A percentile compares a stretch with the other conserved stretches of the same genome.
Evolutionary conservation across 2,113 vertebrate genomes (phyloP).

Genomic region (Hylia prasina): DNA sequence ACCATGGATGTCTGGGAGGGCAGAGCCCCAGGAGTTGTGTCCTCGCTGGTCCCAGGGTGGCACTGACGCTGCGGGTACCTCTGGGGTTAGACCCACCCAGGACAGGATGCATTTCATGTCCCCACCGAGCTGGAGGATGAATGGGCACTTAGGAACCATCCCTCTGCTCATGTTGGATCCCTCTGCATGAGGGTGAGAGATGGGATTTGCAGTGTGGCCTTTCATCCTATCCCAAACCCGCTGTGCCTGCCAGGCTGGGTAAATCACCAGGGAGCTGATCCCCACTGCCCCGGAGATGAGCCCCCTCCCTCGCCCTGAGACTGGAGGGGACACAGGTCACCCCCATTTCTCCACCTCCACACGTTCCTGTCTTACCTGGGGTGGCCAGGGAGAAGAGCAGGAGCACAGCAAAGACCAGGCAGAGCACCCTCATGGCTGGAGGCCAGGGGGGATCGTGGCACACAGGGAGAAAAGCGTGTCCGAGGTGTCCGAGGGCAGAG

Average conservation of each 20-base stretch:
- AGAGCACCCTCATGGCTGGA: slow-evolving; percentile 43
- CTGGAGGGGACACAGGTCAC: background rate
- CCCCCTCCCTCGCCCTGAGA: background rate
- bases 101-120: rapidly evolving
- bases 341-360: rapidly evolving
- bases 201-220: background rate
- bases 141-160: background rate
- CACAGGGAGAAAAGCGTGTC: background rate
- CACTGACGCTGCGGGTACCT: background rate
- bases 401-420: background rate
- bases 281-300: background rate
- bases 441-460: background rate
- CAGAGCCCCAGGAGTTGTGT: background rate
- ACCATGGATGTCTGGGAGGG: rapidly evolving
- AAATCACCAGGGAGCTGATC: background rate
- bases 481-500: background rate
- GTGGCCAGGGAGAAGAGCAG: slow-evolving; percentile 22
- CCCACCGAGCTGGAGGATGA: background rate
- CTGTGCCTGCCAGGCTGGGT: rapidly evolving
- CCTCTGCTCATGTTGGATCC: rapidly evolving
- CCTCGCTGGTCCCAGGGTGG: background rate
- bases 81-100: background rate
- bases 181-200: rapidly evolving
- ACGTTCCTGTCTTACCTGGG: background rate
- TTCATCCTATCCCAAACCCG: background rate